Evolutionary conservation across 2,888 invertebrate species (phyloP), one percentile per base, ranked within the genome.

Genomic region (Caenorhabditis macrosperma): DNA sequence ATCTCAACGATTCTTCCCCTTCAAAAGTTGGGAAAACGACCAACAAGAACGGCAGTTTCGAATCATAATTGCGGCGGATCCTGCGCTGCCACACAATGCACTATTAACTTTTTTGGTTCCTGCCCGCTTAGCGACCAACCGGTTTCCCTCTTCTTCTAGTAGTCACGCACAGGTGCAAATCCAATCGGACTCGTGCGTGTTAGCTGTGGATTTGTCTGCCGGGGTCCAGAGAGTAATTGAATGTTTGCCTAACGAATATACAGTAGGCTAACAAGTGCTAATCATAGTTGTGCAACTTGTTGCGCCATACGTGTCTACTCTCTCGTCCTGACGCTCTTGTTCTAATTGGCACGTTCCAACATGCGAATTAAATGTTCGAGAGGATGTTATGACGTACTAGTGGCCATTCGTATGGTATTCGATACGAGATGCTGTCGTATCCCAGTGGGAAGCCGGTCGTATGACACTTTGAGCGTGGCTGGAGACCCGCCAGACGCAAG

Each of bases 221-320:
- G 15, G 12, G 15, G 52, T 33, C 33, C 57, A 26, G 26, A 33
- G 33, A 30, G 50, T 71, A 71, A 71, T 71, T 71, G 55, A 20
- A 55, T 71, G 63, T 71, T 71, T 71, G 71, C 55, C 55, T 46
- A 52, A 63, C 41, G 55, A 71, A 61, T 71, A 61, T 55, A 71
- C 54, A 71, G 69, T 33, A 46, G 26, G 24, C 30, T 41, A 55
- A 61, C 55, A 71, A 55, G 61, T 63, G 71, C 71, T 71, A 71
- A 71, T 71, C 63, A 46, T 55, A 71, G 46, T 71, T 63, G 30
- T 63, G 71, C 61, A 71, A 71, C 41, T 44, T 46, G 46, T 71
- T 71, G 71, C 71, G 71, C 71, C 71, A 71, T 46, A 52, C 44
- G 44, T 33, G 28, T 60, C 24, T n/a, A 26, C 26, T 35, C 26